Base-by-base conservation (phyloP, 1,140 invertebrate genomes). In the Condylostylus longicornis region DNA sequence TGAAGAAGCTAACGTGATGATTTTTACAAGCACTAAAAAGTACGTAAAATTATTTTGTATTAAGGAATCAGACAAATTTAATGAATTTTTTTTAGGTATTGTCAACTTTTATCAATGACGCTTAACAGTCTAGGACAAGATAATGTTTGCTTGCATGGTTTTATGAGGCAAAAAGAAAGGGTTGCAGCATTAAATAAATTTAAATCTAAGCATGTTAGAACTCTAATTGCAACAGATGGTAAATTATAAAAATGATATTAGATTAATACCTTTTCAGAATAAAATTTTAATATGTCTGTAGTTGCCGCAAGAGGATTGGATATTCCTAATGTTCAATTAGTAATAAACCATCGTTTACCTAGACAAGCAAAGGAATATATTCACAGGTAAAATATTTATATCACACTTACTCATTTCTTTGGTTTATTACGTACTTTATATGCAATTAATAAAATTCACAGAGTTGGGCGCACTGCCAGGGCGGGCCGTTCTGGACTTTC, bases 1-100 rank as follows among this genome's bases (percentile, higher is more conserved):
- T 56, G 68, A 75, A 37, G 72, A 74, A 32, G 78, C 78, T 15
- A 88, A 84, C 29, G 75, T 95, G 18, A 87, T 97, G 54, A 79
- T 97, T 28, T 97, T 97, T 53, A 88, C 86, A 15, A 77, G 86
- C 47, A 94, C 89, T 32, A 94, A 91, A 74, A 91, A 88, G 85
- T 90, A 65, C 63, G 71, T 64, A 34, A 9, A n/a, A n/a, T 22
- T 14, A 10, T 6, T 21, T 27, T 18, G 13, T 14, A 18, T 13
- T 30, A 42, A 25, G 0, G 13, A 17, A 13, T 25, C 10, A 34
- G n/a, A 35, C 15, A 31, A 31, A 8, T 18, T 28, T 15, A 17
- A 19, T 7, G 14, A 31, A 12, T 51, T 45, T 42, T 50, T 56
- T 67, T 22, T 44, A 86, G 82, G 54, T 74, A 80, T 48, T 90